phyloP scores from a whole-genome alignment of 1,140 invertebrate species.

The Penaeus indicus region DNA sequence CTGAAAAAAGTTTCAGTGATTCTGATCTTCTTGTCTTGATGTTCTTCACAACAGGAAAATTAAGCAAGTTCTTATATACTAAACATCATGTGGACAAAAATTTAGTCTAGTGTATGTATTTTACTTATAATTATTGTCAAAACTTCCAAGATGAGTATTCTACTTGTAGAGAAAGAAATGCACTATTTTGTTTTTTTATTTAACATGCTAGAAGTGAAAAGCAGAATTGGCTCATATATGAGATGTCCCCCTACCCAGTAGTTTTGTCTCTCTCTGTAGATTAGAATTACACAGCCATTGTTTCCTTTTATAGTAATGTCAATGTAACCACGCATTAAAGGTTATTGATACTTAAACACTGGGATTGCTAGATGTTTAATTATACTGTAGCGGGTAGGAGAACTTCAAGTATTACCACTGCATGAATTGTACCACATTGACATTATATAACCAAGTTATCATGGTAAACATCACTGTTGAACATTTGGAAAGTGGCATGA shows the following conservation, averaged over 20 bases:
- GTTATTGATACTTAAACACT: conserved; percentile 64
- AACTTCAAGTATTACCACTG: conserved; percentile 63
- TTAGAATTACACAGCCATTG: conserved; percentile 58
- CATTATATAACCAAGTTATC: conserved; percentile 60
- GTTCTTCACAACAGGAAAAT: neutral
- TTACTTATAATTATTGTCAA: no score
- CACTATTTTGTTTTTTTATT: no score
- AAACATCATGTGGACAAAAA: no score
- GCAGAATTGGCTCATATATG: neutral
- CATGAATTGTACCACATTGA: conserved; percentile 61
- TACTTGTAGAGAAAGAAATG: no score
- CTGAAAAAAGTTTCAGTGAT: conserved; percentile 28
- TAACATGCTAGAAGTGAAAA: neutral
- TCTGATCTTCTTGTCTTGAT: neutral
- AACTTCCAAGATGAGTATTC: no score
- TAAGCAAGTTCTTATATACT: no score
- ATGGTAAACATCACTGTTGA: conserved; percentile 49
- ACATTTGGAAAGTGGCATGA: neutral
- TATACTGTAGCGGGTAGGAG: conserved; percentile 58
- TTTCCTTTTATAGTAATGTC: conserved; percentile 58
- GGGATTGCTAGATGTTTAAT: conserved; percentile 61
- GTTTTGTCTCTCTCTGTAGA: conserved; percentile 61
- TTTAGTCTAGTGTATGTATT: neutral
- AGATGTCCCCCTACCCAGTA: conserved; percentile 54
- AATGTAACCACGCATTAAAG: conserved; percentile 64